Evolutionary conservation across 2,888 invertebrate species (phyloP).

Genomic region (Plebejus argus): DNA sequence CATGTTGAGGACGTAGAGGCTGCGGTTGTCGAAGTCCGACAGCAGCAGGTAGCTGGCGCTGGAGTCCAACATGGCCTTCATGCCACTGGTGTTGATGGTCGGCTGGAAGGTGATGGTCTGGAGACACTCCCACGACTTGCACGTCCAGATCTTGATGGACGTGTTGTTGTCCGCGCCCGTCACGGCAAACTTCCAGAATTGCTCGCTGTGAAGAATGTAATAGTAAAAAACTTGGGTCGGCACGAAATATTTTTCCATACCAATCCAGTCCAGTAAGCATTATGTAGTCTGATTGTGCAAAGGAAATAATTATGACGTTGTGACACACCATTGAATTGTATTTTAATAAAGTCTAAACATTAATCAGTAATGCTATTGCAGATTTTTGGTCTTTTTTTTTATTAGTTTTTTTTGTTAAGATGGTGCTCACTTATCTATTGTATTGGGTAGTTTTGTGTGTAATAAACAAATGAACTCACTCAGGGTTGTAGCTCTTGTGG

Average conservation of each 20-base stretch:
- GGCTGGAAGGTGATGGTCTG: slow-evolving; percentile 89
- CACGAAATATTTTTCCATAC: neutral
- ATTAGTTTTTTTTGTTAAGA: too few species aligned
- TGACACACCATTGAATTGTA: too few species aligned
- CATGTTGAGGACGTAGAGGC: slow-evolving; percentile 90
- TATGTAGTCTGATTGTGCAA: too few species aligned
- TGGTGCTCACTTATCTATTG: too few species aligned
- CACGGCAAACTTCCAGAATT: slow-evolving; percentile 97
- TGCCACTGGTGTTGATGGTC: slow-evolving; percentile 63
- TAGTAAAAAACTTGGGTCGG: neutral
- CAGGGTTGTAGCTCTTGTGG: slow-evolving; percentile 88
- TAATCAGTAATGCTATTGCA: too few species aligned
- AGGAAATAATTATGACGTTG: too few species aligned
- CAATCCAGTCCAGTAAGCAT: too few species aligned
- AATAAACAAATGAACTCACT: slow-evolving; percentile 78
- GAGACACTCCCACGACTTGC: slow-evolving; percentile 96
- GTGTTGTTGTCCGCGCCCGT: slow-evolving; percentile 95
- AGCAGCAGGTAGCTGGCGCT: slow-evolving; percentile 92
- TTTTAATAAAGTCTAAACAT: too few species aligned
- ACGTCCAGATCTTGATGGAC: slow-evolving; percentile 96
- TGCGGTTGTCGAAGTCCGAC: slow-evolving; percentile 92
- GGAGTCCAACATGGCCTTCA: slow-evolving; percentile 91
- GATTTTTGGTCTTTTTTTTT: too few species aligned
- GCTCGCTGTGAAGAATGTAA: slow-evolving; percentile 52
- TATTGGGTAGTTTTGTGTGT: too few species aligned